Base-by-base conservation (phyloP, 2,888 invertebrate genomes). In the Thelaira solivaga region DNA sequence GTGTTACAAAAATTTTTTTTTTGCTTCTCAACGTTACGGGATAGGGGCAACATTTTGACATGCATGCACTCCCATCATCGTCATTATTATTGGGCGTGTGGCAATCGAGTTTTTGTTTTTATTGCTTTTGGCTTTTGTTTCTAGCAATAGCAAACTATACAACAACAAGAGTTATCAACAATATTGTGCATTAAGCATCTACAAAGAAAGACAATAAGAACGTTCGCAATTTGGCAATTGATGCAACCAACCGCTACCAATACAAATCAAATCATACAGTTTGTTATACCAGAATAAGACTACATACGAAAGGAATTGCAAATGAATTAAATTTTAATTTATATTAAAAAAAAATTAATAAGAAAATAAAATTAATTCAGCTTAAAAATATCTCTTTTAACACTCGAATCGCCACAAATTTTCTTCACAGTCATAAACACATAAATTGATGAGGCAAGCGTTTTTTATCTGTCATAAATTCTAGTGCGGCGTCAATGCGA, bases 71-170 rank as follows among this genome's bases (percentile, higher is more conserved):
- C 74, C 78, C 78, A 78, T 78, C 74, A 74, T 61, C 74, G 64
- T 78, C 53, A 78, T 78, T 74, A 74, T 78, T 78, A 74, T 74
- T 78, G 78, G 78, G 78, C 75, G 78, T 78, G 78, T 75, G 74
- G 78, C 78, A 75, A 78, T 69, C 65, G 75, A 69, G 11, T 69
- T 47, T 51, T 53, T 51, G 16, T 20, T 41, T n/a, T n/a, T n/a
- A n/a, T 11, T 26, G 10, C 24, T 29, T 57, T 65, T 8, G 29
- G 22, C 39, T 57, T 72, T 62, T 36, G 49, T 69, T 68, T 64
- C 45, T 47, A 39, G 68, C 57, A 72, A 55, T 61, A 26, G 43
- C 53, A 64, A 49, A 64, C 55, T n/a, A 6, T 20, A 57, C 18
- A 41, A 22, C 43, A 59, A 31, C 39, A 73, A 45, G 13, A 59